Conservation (phyloP, 2,113 vertebrate species). For the Perca fluviatilis region DNA sequence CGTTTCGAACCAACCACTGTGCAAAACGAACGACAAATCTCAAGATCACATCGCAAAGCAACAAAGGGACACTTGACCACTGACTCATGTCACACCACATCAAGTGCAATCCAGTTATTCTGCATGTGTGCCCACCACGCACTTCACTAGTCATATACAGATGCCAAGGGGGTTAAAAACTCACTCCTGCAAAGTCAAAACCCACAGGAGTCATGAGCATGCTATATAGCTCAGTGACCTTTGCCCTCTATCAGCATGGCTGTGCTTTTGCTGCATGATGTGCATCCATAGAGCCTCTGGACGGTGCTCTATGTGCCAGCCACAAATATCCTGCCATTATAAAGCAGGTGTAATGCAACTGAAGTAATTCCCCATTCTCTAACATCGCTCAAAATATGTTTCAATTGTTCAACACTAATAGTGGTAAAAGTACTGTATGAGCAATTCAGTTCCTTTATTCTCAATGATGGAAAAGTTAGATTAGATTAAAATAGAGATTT, state of each 20-base stretch:
- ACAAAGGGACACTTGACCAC: constrained; percentile 12
- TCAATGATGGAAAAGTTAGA: too few relatives aligned
- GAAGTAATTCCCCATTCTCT: not conserved
- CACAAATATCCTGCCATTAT: not conserved
- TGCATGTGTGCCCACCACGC: constrained; percentile 37
- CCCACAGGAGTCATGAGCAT: not conserved
- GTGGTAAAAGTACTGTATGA: too few relatives aligned
- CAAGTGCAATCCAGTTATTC: constrained; percentile 24
- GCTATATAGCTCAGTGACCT: not conserved
- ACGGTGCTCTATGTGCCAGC: not conserved
- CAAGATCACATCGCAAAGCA: constrained; percentile 25
- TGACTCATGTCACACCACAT: constrained; percentile 35
- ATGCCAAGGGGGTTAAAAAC: constrained; percentile 2
- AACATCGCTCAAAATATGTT: not conserved
- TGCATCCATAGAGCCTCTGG: not conserved
- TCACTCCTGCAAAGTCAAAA: constrained; percentile 20
- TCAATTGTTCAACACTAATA: too few relatives aligned
- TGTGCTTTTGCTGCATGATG: not conserved
- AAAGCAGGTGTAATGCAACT: not conserved
- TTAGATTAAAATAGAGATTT: too few relatives aligned
- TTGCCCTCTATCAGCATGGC: not conserved
- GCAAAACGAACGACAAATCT: not conserved
- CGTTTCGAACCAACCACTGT: constrained; percentile 2
- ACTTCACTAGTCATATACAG: constrained; percentile 23
- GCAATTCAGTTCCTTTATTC: too few relatives aligned